Percentiles rank a stretch among this genome's conserved stretches.
Conservation (phyloP, 1,140 invertebrate species). For the Polypedilum pembai region DNA sequence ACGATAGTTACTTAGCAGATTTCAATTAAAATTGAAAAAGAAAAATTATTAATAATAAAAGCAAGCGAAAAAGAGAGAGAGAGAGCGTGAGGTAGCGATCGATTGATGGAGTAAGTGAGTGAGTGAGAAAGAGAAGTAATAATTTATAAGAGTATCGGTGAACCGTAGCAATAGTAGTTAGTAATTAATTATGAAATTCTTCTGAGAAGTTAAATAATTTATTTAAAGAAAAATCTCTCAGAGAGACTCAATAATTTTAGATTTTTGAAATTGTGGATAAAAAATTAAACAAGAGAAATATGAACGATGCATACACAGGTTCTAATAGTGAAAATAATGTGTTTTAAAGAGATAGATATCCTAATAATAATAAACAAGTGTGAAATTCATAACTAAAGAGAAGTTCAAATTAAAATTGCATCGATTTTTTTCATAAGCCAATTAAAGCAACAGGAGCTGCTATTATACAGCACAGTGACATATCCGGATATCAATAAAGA, state of each 20-base stretch:
- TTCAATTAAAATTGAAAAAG: conserved; percentile 6
- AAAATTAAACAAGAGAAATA: conserved; percentile 10
- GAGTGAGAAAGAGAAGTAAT: neutral
- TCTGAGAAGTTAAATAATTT: conserved; percentile 19
- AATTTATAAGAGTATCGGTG: neutral
- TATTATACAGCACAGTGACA: neutral
- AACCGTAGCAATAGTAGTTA: neutral
- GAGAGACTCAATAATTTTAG: neutral
- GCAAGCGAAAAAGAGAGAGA: neutral
- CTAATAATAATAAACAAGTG: neutral
- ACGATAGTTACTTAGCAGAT: conserved; percentile 22
- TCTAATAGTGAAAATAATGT: conserved; percentile 6
- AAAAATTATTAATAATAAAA: neutral
- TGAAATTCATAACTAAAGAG: neutral
- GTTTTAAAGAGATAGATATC: neutral
- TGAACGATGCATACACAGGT: neutral
- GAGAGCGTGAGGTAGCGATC: too few relatives aligned
- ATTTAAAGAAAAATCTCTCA: neutral
- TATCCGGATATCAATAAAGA: neutral
- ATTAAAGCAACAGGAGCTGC: neutral
- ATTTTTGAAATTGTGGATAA: neutral
- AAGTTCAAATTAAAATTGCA: neutral
- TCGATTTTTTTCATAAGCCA: neutral
- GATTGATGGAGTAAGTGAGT: too few relatives aligned
- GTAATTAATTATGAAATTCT: conserved; percentile 28